These are phyloP conservation scores for Margarornis squamiger DNA, from an alignment of 2,797 vertebrate genomes.

Conservation along the genomic window DNA sequence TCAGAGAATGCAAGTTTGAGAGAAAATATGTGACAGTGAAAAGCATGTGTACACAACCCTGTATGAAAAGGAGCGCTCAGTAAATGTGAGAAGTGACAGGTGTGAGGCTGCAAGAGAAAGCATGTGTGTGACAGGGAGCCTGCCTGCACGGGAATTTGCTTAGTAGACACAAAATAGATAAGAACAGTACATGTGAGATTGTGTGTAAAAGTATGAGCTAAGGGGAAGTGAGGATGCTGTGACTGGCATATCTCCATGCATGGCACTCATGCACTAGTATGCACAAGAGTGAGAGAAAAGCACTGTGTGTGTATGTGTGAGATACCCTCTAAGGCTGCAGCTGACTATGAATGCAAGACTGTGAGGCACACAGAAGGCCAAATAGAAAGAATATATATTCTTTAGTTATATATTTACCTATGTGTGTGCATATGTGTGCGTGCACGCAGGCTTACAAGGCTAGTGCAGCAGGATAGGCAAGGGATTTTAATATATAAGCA, in stretches of 20 bases:
- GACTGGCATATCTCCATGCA: background rate
- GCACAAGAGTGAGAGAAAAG: background rate
- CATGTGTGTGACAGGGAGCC: background rate
- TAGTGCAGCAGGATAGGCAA: background rate
- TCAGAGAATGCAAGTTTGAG: background rate
- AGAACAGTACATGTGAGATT: background rate
- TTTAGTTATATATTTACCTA: background rate
- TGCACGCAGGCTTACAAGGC: background rate
- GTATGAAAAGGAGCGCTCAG: background rate
- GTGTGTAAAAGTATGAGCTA: slow-evolving; percentile 11
- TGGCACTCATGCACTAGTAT: background rate
- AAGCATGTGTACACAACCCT: background rate
- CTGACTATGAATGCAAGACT: rapidly evolving
- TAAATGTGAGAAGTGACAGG: slow-evolving; percentile 16
- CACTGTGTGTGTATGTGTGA: background rate
- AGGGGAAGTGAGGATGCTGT: background rate
- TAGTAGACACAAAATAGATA: background rate
- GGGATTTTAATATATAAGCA: background rate
- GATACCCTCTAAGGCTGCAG: background rate
- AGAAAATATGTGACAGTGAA: background rate
- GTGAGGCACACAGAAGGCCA: background rate
- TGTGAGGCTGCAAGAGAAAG: background rate
- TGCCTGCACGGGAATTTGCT: background rate
- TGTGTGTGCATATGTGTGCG: background rate
- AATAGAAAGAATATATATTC: background rate